phyloP scores from a whole-genome alignment of 2,113 vertebrate species.

The Orthonyx spaldingii region DNA sequence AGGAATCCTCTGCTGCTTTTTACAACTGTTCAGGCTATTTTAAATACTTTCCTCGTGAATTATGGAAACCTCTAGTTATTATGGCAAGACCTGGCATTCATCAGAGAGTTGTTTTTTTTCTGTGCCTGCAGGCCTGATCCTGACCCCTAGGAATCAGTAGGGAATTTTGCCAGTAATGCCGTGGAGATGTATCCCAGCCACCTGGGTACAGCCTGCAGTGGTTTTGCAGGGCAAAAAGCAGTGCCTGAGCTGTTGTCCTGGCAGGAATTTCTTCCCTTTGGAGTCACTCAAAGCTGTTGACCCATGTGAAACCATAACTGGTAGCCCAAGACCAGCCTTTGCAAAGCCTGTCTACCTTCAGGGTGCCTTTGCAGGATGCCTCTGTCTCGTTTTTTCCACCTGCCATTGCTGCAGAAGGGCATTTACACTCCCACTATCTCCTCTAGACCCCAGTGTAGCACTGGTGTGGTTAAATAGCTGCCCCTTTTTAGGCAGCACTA shows the following conservation, averaged over 20 bases:
- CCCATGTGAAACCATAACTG: too few species aligned
- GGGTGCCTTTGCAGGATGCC: not conserved
- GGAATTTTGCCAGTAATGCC: not conserved
- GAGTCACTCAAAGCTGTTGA: not conserved
- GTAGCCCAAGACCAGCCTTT: not conserved
- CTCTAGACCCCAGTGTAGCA: not conserved
- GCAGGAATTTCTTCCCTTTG: not conserved
- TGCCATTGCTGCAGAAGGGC: not conserved
- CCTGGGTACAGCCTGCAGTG: not conserved
- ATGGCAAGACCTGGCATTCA: not conserved
- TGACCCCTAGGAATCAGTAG: not conserved
- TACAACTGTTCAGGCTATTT: not conserved
- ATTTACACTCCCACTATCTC: not conserved
- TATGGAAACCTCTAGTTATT: not conserved
- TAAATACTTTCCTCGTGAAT: not conserved
- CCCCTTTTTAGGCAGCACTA: not conserved
- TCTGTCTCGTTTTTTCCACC: not conserved
- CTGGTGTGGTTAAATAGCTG: not conserved
- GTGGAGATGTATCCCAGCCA: not conserved
- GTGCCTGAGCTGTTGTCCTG: not conserved
- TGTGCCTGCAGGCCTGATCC: not conserved
- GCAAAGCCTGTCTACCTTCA: not conserved
- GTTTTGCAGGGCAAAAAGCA: not conserved
- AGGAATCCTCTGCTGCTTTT: conserved; percentile 31
- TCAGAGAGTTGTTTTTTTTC: not conserved